A percentile compares a stretch with the other conserved stretches of the same genome.
Conservation (phyloP, 2,888 invertebrate species). For the Rhopalosiphum nymphaeae region DNA sequence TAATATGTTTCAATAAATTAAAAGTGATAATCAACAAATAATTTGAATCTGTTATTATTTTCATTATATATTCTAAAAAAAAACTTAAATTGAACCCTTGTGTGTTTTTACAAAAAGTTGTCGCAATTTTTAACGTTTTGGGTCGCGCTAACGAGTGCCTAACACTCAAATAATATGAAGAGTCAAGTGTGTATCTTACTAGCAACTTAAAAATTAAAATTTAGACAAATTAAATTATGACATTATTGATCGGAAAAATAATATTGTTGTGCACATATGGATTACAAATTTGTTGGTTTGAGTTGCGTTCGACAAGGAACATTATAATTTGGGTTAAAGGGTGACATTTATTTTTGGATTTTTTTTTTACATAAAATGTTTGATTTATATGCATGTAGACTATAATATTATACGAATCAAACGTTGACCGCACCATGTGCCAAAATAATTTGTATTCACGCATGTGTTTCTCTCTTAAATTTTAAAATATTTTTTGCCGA, state of each 20-base stretch:
- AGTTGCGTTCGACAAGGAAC: not conserved
- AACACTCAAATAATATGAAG: not conserved
- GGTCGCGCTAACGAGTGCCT: not conserved
- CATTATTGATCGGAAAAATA: not conserved
- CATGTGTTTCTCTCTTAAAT: not conserved
- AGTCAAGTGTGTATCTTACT: not conserved
- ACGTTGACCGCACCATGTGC: not conserved
- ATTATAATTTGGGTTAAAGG: not conserved
- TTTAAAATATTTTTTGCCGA: not conserved
- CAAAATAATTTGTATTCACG: not conserved
- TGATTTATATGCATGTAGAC: not conserved
- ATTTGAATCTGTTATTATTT: not conserved
- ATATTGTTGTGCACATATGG: not conserved
- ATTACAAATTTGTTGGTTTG: not conserved
- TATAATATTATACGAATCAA: not conserved
- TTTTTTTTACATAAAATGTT: not conserved
- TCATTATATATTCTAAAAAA: not conserved
- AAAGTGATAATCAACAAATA: not conserved
- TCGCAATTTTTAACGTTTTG: not conserved
- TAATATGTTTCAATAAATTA: not conserved
- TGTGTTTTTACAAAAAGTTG: not conserved
- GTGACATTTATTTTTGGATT: not conserved
- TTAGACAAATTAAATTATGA: not conserved
- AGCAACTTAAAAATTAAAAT: not conserved
- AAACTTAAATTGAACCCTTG: not conserved